Conservation (phyloP, 2,888 invertebrate genomes). For the Chrysina gloriosa region DNA sequence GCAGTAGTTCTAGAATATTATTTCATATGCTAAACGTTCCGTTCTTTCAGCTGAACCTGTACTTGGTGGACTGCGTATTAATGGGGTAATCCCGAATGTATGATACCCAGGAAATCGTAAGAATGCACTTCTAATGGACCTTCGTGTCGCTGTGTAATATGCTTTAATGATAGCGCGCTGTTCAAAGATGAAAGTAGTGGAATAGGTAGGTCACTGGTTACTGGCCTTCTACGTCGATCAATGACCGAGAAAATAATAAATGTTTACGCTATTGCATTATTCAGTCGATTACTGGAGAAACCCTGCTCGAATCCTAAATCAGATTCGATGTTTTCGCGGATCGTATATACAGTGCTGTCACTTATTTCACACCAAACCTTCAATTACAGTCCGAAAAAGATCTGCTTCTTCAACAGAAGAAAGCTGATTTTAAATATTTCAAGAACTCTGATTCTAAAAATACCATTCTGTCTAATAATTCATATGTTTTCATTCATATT, state of each 20-base stretch:
- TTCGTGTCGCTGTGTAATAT: background rate
- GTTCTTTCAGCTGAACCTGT: no score
- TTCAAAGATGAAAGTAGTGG: conserved; percentile 34
- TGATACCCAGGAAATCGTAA: background rate
- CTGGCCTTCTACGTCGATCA: conserved; percentile 33
- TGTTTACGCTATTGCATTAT: conserved; percentile 3
- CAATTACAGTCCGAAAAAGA: no score
- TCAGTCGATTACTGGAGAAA: background rate
- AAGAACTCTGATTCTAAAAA: no score
- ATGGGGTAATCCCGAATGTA: no score
- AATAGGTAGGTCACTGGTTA: conserved; percentile 38
- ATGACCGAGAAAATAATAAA: conserved; percentile 48
- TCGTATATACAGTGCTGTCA: background rate
- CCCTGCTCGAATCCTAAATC: background rate
- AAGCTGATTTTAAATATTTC: no score
- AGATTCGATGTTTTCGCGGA: background rate
- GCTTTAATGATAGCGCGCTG: background rate
- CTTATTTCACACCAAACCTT: no score
- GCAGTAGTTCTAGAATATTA: no score
- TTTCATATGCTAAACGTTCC: no score
- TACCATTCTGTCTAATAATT: no score
- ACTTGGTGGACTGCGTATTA: no score
- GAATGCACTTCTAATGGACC: conserved; percentile 4
- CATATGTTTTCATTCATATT: no score
- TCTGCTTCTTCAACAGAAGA: no score